Conservation (phyloP, 2,888 invertebrate species). For the Resseliella maxima region DNA sequence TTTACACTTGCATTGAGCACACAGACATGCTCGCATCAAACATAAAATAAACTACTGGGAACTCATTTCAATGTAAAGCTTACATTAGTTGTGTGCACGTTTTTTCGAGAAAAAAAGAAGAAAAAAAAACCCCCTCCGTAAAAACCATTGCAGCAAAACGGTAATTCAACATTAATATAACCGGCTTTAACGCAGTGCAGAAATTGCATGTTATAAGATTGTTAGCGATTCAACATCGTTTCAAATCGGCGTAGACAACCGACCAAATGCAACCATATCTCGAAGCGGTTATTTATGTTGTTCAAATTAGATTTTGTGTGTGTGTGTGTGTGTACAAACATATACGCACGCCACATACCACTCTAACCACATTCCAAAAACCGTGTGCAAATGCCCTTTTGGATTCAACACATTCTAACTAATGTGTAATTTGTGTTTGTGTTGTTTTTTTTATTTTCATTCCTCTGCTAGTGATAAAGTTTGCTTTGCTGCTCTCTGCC, state of each 20-base stretch:
- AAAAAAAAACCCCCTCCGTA: too few relatives aligned
- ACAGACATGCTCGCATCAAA: too few relatives aligned
- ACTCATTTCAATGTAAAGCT: constrained; percentile 8
- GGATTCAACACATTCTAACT: constrained; percentile 10
- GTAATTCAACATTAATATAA: constrained; percentile 48
- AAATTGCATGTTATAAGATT: constrained; percentile 17
- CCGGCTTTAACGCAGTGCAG: constrained; percentile 41
- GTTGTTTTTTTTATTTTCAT: too few relatives aligned
- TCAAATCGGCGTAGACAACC: not conserved
- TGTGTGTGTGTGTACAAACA: not conserved
- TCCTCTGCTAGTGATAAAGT: constrained; percentile 13
- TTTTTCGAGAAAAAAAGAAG: not conserved
- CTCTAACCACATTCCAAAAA: not conserved
- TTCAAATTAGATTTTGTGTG: constrained; percentile 31
- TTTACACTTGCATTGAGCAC: too few relatives aligned
- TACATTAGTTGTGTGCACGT: not conserved
- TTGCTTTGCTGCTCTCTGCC: not conserved
- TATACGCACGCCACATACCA: not conserved
- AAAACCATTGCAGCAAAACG: not conserved
- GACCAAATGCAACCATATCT: constrained; percentile 37
- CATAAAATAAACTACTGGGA: constrained; percentile 29
- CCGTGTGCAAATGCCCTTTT: constrained; percentile 25
- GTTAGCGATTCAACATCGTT: constrained; percentile 5
- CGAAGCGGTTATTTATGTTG: constrained; percentile 51
- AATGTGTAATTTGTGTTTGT: constrained; percentile 49